A percentile compares a stretch with the other conserved stretches of the same genome.
These are phyloP conservation scores for Cyclophora punctaria DNA, from an alignment of 2,888 invertebrate species.

Conservation along the genomic window DNA sequence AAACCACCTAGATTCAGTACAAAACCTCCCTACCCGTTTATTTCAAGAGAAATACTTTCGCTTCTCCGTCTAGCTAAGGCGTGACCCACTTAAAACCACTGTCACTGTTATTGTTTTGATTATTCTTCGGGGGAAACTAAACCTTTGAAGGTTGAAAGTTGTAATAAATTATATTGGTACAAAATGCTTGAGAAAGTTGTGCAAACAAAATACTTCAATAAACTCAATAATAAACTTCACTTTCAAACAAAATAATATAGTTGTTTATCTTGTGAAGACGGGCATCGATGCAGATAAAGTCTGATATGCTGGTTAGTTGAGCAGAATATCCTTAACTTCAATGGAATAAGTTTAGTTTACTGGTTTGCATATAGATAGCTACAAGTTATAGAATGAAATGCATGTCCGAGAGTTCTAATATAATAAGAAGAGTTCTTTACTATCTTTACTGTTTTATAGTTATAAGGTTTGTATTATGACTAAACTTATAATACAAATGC, in stretches of 20 bases:
- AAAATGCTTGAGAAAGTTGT: no score
- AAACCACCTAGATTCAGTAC: conserved; percentile 7
- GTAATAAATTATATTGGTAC: neutral
- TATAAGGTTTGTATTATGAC: no score
- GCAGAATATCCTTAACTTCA: conserved; percentile 17
- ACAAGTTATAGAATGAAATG: conserved; percentile 16
- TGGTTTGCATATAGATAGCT: conserved; percentile 31
- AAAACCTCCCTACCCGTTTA: conserved; percentile 7
- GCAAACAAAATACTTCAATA: no score
- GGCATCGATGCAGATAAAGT: no score
- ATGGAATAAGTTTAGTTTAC: conserved; percentile 39
- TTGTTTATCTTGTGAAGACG: no score
- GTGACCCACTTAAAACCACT: conserved; percentile 21
- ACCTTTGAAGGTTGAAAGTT: conserved; percentile 1
- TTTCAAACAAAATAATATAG: no score
- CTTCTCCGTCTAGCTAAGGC: conserved; percentile 23
- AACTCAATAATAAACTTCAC: no score
- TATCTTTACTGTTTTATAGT: no score
- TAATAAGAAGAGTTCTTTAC: no score
- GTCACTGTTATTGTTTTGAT: conserved; percentile 19
- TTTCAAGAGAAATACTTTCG: conserved; percentile 28
- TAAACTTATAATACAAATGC: no score
- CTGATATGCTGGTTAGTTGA: conserved; percentile 19
- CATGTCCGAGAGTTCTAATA: conserved; percentile 5
- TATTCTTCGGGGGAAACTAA: neutral